A percentile compares a stretch with the other conserved stretches of the same genome.
phyloP scores from a whole-genome alignment of 2,888 invertebrate species.

The Sesamia inferens region DNA sequence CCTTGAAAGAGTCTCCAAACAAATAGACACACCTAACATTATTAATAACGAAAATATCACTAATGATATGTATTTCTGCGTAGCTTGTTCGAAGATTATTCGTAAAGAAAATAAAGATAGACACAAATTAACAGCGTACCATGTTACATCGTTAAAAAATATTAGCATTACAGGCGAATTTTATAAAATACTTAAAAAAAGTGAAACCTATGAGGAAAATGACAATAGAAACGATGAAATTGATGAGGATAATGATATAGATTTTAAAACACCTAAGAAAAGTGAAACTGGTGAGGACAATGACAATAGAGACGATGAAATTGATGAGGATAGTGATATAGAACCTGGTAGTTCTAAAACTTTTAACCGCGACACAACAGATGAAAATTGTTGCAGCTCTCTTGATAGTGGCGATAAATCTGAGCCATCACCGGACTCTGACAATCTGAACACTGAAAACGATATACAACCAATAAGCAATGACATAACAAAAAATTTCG shows the following conservation, averaged over 20 bases:
- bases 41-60: not conserved
- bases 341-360: not conserved
- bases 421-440: too few relatives aligned
- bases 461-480: not conserved
- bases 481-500: not conserved
- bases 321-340: too few relatives aligned
- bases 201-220: not conserved
- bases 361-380: not conserved
- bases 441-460: not conserved
- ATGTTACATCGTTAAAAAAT: conserved; percentile 21
- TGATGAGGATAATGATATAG: not conserved
- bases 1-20: conserved; percentile 60
- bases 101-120: conserved; percentile 15
- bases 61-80: conserved; percentile 28
- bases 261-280: conserved; percentile 16
- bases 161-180: conserved; percentile 18
- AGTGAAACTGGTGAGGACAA: not conserved
- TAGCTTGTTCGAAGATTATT: conserved; percentile 39
- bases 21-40: conserved; percentile 42
- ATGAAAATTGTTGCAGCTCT: accelerated
- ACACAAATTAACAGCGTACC: conserved; percentile 36
- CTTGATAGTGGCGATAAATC: not conserved
- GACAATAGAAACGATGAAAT: not conserved
- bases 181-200: conserved; percentile 17
- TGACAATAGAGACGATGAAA: too few relatives aligned